These are phyloP conservation scores for Halyomorpha halys DNA, from an alignment of 1,140 invertebrate species.

Conservation along the genomic window DNA sequence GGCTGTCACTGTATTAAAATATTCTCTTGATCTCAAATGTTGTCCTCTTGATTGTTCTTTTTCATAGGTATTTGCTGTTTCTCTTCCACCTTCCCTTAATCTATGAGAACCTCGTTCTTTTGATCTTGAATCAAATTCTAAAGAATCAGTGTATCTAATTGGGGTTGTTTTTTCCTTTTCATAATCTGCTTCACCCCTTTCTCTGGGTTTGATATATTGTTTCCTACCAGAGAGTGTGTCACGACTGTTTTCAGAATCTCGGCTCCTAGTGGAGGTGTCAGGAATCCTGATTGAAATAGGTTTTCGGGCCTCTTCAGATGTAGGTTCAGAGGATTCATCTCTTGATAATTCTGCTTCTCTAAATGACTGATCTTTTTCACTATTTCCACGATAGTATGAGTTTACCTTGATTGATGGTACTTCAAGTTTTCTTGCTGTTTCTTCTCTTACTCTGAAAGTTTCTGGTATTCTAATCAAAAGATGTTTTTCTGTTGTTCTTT, in stretches of 20 bases:
- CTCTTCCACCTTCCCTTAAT: too few species aligned
- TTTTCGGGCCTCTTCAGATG: conserved; percentile 14
- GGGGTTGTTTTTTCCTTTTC: neutral
- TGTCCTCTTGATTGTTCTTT: too few species aligned
- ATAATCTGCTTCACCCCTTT: neutral
- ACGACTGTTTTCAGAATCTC: too few species aligned
- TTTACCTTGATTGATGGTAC: neutral
- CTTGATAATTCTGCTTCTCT: too few species aligned
- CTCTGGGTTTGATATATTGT: neutral
- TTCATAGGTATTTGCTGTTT: too few species aligned
- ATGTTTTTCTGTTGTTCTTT: neutral
- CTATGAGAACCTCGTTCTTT: too few species aligned
- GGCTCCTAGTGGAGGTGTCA: neutral
- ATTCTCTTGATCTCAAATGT: too few species aligned
- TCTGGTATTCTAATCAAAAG: conserved; percentile 10
- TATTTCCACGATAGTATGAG: neutral
- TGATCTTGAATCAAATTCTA: neutral
- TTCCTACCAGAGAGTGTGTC: too few species aligned
- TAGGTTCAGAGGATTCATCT: neutral
- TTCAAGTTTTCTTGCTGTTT: neutral
- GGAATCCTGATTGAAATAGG: conserved; percentile 21
- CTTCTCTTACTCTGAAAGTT: neutral
- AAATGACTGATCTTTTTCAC: neutral
- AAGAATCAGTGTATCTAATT: neutral
- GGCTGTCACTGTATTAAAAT: too few species aligned